Conservation (phyloP, 2,797 vertebrate genomes). For the Acanthurus tractus region DNA sequence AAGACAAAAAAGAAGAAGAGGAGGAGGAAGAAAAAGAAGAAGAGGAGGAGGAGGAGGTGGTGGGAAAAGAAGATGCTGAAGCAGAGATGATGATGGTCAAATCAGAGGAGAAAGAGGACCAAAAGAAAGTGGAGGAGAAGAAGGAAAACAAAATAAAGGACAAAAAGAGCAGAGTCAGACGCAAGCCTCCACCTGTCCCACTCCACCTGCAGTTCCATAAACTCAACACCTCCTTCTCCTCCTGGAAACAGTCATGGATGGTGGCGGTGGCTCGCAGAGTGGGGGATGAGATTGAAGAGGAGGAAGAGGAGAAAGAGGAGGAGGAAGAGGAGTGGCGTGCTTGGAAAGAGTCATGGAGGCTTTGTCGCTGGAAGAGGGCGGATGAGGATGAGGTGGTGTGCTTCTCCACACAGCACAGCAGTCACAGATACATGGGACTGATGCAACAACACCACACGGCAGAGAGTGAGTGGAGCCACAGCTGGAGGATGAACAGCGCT, state of each 20-base stretch:
- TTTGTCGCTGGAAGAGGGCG: constrained; percentile 48
- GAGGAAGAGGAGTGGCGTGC: constrained; percentile 30
- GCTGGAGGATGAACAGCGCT: constrained; percentile 61
- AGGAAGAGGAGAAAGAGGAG: constrained; percentile 14
- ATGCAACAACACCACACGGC: neutral
- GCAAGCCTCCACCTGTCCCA: neutral
- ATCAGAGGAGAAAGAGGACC: neutral
- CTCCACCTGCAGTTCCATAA: constrained; percentile 76
- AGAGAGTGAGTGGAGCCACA: constrained; percentile 58
- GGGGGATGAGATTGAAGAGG: constrained; percentile 21
- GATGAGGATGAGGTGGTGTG: constrained; percentile 55
- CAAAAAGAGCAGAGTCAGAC: neutral
- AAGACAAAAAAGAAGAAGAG: neutral
- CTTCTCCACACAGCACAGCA: constrained; percentile 64
- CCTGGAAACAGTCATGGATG: constrained; percentile 75
- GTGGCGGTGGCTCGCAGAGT: constrained; percentile 57
- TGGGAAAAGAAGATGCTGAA: neutral
- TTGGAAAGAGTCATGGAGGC: constrained; percentile 78
- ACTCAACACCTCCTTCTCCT: constrained; percentile 52
- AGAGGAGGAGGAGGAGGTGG: accelerated
- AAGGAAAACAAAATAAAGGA: neutral
- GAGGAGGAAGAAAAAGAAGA: neutral
- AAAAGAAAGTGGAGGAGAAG: neutral
- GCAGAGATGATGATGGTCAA: neutral
- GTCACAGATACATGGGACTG: constrained; percentile 27